Conservation (phyloP, 2,113 vertebrate genomes). For the Phycodurus eques region DNA sequence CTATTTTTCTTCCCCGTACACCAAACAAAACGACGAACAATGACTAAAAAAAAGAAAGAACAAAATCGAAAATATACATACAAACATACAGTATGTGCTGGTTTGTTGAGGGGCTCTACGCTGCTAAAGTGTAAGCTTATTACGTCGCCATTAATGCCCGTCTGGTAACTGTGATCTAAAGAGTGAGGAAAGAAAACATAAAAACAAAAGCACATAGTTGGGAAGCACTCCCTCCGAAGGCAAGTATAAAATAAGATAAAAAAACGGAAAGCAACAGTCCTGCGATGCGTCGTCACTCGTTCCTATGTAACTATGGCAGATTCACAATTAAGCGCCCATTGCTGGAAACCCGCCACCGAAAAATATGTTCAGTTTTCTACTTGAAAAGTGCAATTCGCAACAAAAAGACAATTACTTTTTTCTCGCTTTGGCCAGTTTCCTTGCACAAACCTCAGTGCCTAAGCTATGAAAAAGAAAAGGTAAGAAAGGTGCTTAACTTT, state of each 20-base stretch:
- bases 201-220: constrained; percentile 71
- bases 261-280: constrained; percentile 70
- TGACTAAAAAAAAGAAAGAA: constrained; percentile 8
- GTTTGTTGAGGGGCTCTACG: constrained; percentile 72
- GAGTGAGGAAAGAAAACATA: constrained; percentile 62
- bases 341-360: constrained; percentile 48
- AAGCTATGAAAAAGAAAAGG: constrained; percentile 54
- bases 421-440: constrained; percentile 77
- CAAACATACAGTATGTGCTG: constrained; percentile 72
- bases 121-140: constrained; percentile 66
- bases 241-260: constrained; percentile 66
- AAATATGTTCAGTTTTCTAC: constrained; percentile 39
- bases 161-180: constrained; percentile 65
- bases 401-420: constrained; percentile 70
- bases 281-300: constrained; percentile 64
- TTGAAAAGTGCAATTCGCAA: constrained; percentile 78
- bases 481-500: constrained; percentile 63
- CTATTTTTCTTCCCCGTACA: constrained; percentile 46
- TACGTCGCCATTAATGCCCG: constrained; percentile 71
- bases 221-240: constrained; percentile 76
- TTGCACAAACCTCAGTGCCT: constrained; percentile 67
- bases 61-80: constrained; percentile 62
- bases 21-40: constrained; percentile 40
- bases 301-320: constrained; percentile 73
- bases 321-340: constrained; percentile 67